Evolutionary conservation across 2,888 invertebrate genomes (phyloP).

Genomic region (Koerneria pararmatus): DNA sequence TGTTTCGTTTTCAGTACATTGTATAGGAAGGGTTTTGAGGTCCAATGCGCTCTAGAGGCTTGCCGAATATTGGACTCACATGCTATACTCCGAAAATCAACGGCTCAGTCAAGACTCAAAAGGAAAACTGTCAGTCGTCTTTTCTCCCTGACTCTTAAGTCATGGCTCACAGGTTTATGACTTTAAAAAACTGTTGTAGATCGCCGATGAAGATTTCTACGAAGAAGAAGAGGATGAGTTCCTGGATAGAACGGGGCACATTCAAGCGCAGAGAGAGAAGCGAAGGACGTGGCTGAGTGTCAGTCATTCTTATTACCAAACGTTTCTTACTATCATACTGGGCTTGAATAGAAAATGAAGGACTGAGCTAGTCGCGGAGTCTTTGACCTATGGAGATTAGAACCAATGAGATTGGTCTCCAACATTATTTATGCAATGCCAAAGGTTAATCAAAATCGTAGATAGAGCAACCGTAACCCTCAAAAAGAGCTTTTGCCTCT

Average conservation of each 20-base stretch:
- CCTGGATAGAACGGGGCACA: slow-evolving; percentile 85
- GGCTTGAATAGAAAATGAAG: no score
- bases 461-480: no score
- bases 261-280: slow-evolving; percentile 79
- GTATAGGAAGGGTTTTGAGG: slow-evolving; percentile 63
- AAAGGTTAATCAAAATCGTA: no score
- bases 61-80: slow-evolving; percentile 83
- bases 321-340: no score
- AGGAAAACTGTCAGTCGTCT: slow-evolving; percentile 4
- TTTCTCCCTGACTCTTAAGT: not conserved
- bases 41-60: slow-evolving; percentile 89
- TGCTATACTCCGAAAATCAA: slow-evolving; percentile 70
- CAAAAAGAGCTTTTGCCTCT: no score
- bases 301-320: no score
- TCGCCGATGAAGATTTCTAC: slow-evolving; percentile 75
- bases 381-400: no score
- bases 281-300: slow-evolving; percentile 70
- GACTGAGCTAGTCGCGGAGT: no score
- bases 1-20: not conserved
- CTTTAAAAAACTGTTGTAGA: slow-evolving; percentile 28
- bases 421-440: no score
- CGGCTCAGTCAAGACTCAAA: slow-evolving; percentile 23
- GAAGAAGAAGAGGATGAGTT: slow-evolving; percentile 93
- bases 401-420: no score
- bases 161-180: not conserved